Percentiles rank a stretch among this genome's conserved stretches.
Conservation (phyloP, 2,888 invertebrate species). For the Drosophila melanocephala region DNA sequence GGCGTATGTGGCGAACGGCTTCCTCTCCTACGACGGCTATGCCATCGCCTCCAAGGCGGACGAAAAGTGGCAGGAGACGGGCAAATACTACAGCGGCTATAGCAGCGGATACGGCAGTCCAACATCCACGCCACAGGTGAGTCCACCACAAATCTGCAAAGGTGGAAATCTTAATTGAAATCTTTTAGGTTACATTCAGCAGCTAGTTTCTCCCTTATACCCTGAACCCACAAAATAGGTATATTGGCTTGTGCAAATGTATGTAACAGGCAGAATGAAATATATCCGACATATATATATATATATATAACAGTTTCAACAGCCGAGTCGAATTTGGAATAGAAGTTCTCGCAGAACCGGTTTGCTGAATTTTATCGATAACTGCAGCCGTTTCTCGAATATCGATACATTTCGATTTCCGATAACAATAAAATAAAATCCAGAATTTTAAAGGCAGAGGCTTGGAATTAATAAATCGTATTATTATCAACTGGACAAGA, state of each 20-base stretch:
- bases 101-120: conserved; percentile 85
- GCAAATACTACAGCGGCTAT: conserved; percentile 87
- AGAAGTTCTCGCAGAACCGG: not conserved
- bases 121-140: conserved; percentile 85
- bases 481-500: not conserved
- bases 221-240: not conserved
- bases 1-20: conserved; percentile 92
- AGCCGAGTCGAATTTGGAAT: not conserved
- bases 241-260: not conserved
- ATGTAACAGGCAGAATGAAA: not conserved
- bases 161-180: not conserved
- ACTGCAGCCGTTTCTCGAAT: not conserved
- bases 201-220: not conserved
- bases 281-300: not conserved
- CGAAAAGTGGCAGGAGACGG: conserved; percentile 85
- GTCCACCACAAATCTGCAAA: not conserved
- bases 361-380: not conserved
- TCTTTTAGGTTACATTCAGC: not conserved
- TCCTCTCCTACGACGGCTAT: conserved; percentile 88
- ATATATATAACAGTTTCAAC: not conserved
- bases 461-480: too few species aligned
- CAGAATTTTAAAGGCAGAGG: too few species aligned
- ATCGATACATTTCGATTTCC: not conserved
- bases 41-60: conserved; percentile 86
- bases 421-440: not conserved